A percentile compares a stretch with the other conserved stretches of the same genome.
These are phyloP conservation scores for Apus apus DNA, from an alignment of 2,113 vertebrate genomes.

Conservation along the genomic window DNA sequence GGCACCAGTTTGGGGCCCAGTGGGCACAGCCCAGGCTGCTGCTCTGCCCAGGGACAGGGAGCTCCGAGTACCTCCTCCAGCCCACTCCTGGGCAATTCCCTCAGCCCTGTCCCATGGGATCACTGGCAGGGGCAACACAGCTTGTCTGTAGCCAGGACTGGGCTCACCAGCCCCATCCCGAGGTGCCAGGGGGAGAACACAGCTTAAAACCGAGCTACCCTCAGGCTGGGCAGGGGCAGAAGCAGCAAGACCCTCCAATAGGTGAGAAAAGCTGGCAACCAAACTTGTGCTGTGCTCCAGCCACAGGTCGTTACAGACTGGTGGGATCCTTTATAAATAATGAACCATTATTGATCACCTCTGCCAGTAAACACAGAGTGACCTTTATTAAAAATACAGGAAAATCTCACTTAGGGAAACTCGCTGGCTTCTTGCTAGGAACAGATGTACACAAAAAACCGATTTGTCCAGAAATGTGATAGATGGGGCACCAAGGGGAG, in stretches of 20 bases:
- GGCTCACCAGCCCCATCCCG: background rate
- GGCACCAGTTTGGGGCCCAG: rapidly evolving
- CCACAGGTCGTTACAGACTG: background rate
- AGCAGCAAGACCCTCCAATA: background rate
- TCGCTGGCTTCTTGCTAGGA: background rate
- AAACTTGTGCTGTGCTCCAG: background rate
- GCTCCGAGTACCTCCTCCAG: background rate
- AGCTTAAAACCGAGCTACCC: rapidly evolving
- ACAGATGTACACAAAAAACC: slow-evolving; percentile 1
- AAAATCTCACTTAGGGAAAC: slow-evolving; percentile 50
- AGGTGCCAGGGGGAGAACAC: rapidly evolving
- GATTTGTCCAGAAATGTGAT: background rate
- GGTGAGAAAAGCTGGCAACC: background rate
- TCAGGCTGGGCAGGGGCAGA: background rate
- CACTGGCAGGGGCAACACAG: background rate
- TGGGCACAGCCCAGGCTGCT: rapidly evolving
- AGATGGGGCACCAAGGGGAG: background rate
- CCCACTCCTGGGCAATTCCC: too few relatives aligned
- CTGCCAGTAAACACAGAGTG: slow-evolving; percentile 64
- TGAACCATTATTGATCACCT: slow-evolving; percentile 51
- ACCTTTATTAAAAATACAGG: slow-evolving; percentile 72
- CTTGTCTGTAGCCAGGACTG: background rate
- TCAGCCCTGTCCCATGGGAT: background rate
- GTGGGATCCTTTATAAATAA: slow-evolving; percentile 67
- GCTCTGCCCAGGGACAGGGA: background rate